Percentiles rank a stretch among this genome's conserved stretches.
Evolutionary conservation across 2,888 invertebrate species (phyloP).

Genomic region (Marronus borbonicus): DNA sequence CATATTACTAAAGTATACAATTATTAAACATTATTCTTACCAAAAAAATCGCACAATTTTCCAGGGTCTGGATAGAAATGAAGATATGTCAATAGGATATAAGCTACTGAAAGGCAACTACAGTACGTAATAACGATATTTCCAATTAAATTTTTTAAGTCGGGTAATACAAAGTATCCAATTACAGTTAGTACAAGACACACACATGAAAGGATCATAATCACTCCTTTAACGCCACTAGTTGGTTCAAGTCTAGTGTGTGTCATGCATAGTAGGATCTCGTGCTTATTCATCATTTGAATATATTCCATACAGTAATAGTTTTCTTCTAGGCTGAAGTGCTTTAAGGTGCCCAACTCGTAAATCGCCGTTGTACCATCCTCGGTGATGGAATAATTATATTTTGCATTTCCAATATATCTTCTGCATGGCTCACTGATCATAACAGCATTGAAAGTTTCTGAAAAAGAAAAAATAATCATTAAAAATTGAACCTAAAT

Average conservation of each 20-base stretch:
- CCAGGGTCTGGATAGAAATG: constrained; percentile 35
- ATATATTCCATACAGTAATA: constrained; percentile 47
- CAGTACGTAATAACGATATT: constrained; percentile 50
- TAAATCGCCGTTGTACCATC: constrained; percentile 28
- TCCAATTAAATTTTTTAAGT: constrained; percentile 51
- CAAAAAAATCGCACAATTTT: constrained; percentile 28
- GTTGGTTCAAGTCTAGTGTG: background rate
- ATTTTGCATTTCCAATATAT: constrained; percentile 24
- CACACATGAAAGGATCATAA: constrained; percentile 44
- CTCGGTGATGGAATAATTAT: constrained; percentile 25
- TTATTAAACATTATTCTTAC: constrained; percentile 34
- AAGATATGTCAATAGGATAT: constrained; percentile 29
- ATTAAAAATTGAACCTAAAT: background rate
- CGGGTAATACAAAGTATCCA: constrained; percentile 45
- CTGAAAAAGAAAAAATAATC: constrained; percentile 31
- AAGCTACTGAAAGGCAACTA: constrained; percentile 41
- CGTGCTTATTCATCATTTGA: constrained; percentile 43
- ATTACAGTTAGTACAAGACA: constrained; percentile 46
- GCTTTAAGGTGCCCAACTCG: constrained; percentile 32
- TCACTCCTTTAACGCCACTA: constrained; percentile 12
- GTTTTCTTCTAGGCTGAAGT: constrained; percentile 32
- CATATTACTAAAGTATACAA: too few relatives aligned
- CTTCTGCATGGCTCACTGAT: constrained; percentile 30
- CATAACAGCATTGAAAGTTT: constrained; percentile 36
- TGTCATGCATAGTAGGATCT: constrained; percentile 33